A percentile compares a stretch with the other conserved stretches of the same genome.
Evolutionary conservation across 1,140 invertebrate genomes (phyloP).

Genomic region (Drosophila pseudoobscura): DNA sequence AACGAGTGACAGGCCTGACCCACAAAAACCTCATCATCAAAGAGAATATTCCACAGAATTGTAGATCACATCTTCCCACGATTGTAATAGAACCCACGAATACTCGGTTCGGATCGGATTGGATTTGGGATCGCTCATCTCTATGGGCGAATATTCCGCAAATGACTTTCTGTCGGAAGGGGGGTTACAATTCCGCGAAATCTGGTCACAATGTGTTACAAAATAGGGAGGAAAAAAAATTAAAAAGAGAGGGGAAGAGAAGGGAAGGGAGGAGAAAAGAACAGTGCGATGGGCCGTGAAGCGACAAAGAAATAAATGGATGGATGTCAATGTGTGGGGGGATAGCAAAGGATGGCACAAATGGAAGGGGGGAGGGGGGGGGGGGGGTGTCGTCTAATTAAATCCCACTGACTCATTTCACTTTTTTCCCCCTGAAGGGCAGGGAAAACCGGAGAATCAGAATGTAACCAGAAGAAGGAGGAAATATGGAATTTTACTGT

Average conservation of each 20-base stretch:
- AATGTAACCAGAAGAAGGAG: no score
- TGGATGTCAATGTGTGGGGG: constrained; percentile 36
- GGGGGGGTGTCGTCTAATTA: neutral
- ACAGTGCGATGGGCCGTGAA: constrained; percentile 49
- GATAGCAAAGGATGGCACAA: no score
- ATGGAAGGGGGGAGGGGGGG: neutral
- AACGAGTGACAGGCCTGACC: constrained; percentile 9
- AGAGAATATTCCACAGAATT: constrained; percentile 17
- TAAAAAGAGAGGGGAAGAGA: no score
- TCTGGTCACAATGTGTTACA: constrained; percentile 76
- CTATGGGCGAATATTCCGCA: constrained; percentile 25
- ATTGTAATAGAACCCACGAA: neutral
- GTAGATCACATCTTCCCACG: constrained; percentile 5
- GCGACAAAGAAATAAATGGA: constrained; percentile 9
- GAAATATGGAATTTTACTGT: neutral
- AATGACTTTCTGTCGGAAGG: neutral
- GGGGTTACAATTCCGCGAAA: constrained; percentile 61
- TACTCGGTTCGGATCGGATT: neutral
- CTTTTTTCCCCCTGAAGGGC: neutral
- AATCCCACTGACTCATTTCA: constrained; percentile 33
- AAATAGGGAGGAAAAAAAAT: constrained; percentile 20
- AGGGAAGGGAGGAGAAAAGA: constrained; percentile 2
- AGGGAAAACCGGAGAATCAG: constrained; percentile 4
- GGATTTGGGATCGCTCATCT: constrained; percentile 31
- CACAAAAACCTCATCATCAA: constrained; percentile 13